These are phyloP conservation scores for Isaurus tuberculatus DNA, from an alignment of 92 coral and sea anemone species.

Conservation along the genomic window DNA sequence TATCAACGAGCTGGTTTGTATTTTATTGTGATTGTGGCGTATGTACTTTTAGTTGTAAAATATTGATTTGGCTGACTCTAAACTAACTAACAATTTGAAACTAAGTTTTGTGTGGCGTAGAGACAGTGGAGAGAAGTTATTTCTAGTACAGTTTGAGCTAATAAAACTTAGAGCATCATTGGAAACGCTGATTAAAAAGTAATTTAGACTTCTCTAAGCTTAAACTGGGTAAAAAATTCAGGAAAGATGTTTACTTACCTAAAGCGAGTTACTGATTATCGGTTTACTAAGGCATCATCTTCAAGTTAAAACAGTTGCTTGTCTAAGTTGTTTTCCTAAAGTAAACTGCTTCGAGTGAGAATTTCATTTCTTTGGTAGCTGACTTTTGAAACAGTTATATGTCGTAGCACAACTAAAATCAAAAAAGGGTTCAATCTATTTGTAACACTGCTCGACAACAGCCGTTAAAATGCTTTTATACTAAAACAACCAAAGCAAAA, in stretches of 20 bases:
- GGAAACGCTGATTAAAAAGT: background rate
- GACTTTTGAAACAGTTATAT: no score
- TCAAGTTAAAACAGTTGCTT: background rate
- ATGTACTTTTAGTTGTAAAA: conserved; percentile 56
- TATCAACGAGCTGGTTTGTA: background rate
- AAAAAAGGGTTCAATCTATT: background rate
- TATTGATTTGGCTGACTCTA: conserved; percentile 44
- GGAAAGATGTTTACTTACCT: conserved; percentile 14
- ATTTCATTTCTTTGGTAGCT: background rate
- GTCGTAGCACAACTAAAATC: background rate
- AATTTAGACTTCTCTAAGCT: background rate
- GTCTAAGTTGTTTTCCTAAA: no score
- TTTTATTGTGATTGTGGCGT: conserved; percentile 41
- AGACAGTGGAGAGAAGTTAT: background rate
- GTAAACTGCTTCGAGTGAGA: background rate
- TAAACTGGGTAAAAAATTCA: background rate
- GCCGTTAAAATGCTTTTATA: background rate
- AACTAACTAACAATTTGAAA: background rate
- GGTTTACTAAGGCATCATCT: background rate
- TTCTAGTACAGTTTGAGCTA: background rate
- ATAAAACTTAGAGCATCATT: background rate
- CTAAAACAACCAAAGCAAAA: background rate
- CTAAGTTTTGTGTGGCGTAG: background rate
- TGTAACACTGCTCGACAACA: background rate
- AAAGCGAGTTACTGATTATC: conserved; percentile 3